Conservation (phyloP, 30 jellyfish, hydroid and myxozoan genomes). For the Aurelia aurita region DNA sequence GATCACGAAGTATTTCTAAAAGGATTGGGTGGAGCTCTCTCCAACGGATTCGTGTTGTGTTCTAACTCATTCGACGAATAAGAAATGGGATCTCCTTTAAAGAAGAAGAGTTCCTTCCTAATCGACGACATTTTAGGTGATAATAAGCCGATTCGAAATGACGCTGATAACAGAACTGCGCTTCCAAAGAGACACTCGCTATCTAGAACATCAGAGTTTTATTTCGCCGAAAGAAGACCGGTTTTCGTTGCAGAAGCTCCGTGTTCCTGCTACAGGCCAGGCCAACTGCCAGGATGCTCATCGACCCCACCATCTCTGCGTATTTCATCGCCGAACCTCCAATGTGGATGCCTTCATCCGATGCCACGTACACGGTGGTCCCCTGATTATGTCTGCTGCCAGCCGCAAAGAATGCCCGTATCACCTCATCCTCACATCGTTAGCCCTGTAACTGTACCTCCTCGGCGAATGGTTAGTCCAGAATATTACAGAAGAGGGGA, state of each 20-base stretch:
- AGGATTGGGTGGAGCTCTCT: too few species aligned
- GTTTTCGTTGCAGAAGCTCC: constrained; percentile 1
- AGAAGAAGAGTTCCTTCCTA: constrained; percentile 43
- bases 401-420: constrained; percentile 17
- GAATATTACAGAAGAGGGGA: constrained; percentile 6
- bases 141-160: background rate
- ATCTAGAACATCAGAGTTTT: background rate
- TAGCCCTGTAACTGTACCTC: too few species aligned
- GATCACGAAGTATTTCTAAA: too few species aligned
- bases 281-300: constrained; percentile 18
- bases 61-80: background rate
- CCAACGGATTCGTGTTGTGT: too few species aligned
- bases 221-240: background rate
- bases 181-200: background rate
- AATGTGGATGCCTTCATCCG: constrained; percentile 43
- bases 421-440: too few species aligned
- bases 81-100: background rate
- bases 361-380: constrained; percentile 36
- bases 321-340: constrained; percentile 48
- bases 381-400: constrained; percentile 40
- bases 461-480: constrained; percentile 26
- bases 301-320: constrained; percentile 22
- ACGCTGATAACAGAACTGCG: background rate
- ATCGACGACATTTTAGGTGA: constrained; percentile 53
- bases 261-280: constrained; percentile 57